Evolutionary conservation across 1,140 invertebrate genomes (phyloP).

Genomic region (Eumaeus atala): DNA sequence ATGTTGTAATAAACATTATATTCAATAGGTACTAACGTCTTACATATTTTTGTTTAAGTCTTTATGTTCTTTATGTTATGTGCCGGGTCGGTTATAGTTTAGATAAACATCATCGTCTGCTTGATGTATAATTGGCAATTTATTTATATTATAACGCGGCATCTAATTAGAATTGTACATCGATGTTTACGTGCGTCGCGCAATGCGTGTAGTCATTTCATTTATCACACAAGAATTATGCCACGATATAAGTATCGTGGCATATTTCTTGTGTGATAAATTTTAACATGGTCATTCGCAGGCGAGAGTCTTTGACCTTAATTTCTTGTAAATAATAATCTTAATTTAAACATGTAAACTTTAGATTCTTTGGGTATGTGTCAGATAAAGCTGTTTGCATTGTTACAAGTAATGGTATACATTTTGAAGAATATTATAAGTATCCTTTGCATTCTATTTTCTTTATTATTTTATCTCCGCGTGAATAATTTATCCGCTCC

Average conservation of each 20-base stretch:
- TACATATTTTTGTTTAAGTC: background rate
- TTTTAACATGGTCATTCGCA: background rate
- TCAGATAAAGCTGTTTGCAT: no score
- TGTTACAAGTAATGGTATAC: no score
- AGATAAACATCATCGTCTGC: background rate
- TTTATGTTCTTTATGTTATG: conserved; percentile 4
- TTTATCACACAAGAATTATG: conserved; percentile 5
- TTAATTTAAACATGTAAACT: no score
- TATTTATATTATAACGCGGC: background rate
- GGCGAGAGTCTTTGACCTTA: background rate
- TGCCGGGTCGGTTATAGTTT: background rate
- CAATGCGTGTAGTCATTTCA: conserved; percentile 1
- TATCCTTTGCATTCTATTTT: no score
- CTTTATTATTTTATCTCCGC: no score
- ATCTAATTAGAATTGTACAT: conserved; percentile 2
- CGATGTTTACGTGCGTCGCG: background rate
- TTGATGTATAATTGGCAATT: background rate
- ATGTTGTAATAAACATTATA: no score
- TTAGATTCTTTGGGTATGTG: no score
- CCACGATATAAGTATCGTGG: background rate
- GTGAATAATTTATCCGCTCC: no score
- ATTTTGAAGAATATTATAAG: no score
- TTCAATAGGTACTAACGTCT: no score
- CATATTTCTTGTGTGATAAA: no score
- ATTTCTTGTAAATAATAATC: no score